These are phyloP conservation scores for Trichoplusia ni DNA, from an alignment of 1,140 invertebrate genomes.

Conservation along the genomic window DNA sequence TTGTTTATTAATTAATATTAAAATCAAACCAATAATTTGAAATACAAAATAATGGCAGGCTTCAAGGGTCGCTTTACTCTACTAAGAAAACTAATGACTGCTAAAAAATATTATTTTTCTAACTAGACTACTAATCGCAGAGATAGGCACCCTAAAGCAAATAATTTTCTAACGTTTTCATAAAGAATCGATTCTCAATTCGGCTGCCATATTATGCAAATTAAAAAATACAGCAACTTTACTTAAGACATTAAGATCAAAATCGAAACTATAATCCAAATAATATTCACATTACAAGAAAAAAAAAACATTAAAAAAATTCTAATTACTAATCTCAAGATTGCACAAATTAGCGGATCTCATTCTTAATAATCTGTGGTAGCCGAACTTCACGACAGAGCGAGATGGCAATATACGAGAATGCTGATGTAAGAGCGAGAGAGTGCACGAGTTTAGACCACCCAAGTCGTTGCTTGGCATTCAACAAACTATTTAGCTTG, in stretches of 20 bases:
- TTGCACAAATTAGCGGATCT: conserved; percentile 16
- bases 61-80: too few relatives aligned
- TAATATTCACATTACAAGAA: neutral
- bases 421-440: conserved; percentile 37
- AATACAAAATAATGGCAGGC: too few relatives aligned
- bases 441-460: conserved; percentile 48
- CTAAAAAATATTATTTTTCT: too few relatives aligned
- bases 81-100: too few relatives aligned
- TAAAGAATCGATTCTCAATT: too few relatives aligned
- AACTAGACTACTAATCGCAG: too few relatives aligned
- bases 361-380: conserved; percentile 50
- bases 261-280: neutral
- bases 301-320: conserved; percentile 2
- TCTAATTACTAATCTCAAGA: neutral
- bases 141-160: too few relatives aligned
- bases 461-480: conserved; percentile 62
- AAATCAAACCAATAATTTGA: too few relatives aligned
- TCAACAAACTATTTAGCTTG: conserved; percentile 17
- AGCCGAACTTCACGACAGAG: conserved; percentile 31
- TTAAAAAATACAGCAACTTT: too few relatives aligned
- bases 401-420: conserved; percentile 20
- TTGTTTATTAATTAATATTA: too few relatives aligned
- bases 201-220: too few relatives aligned
- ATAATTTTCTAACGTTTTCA: too few relatives aligned
- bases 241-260: neutral